A percentile compares a stretch with the other conserved stretches of the same genome.
Evolutionary conservation across 2,888 invertebrate species (phyloP).

Genomic region (Lasioglossum vierecki): DNA sequence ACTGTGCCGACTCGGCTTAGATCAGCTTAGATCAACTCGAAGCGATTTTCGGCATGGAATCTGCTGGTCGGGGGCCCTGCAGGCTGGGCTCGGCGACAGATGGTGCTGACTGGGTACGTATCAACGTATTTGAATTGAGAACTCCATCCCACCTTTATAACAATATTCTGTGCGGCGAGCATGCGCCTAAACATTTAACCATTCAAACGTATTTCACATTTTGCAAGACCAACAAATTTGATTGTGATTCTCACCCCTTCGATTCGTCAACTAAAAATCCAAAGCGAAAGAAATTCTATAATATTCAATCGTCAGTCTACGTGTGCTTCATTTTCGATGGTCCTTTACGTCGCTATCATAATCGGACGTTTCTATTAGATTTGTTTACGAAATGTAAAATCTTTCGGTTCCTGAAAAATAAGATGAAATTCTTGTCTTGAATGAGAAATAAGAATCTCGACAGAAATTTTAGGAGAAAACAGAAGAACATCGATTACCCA

Average conservation of each 20-base stretch:
- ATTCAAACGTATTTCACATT: constrained; percentile 26
- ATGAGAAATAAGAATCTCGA: neutral
- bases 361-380: neutral
- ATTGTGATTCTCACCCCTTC: neutral
- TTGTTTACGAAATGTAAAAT: neutral
- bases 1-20: no score
- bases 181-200: constrained; percentile 40
- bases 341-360: neutral
- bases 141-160: neutral
- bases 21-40: no score
- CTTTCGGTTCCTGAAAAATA: neutral
- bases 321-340: neutral
- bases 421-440: neutral
- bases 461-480: neutral
- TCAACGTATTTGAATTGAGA: no score
- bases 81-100: no score
- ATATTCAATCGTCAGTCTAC: neutral
- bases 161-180: constrained; percentile 10
- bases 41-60: no score
- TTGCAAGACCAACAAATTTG: neutral
- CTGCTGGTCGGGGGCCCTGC: no score
- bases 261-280: neutral
- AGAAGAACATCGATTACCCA: constrained; percentile 1
- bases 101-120: no score
- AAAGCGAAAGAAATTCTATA: neutral